Conservation (phyloP, 1,140 invertebrate species). For the Zaprionus davidi region DNA sequence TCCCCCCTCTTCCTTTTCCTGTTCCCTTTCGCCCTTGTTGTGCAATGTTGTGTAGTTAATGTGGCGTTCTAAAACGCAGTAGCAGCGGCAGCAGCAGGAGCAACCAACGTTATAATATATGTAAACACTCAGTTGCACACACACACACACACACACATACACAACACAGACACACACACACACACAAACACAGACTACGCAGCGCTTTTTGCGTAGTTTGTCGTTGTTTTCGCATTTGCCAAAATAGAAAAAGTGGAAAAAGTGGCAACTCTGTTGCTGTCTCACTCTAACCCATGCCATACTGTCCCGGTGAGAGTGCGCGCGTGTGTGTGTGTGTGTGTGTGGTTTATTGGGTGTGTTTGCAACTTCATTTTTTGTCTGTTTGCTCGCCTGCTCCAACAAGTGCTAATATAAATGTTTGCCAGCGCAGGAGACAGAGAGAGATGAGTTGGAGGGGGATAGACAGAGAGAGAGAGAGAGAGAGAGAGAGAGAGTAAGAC, state of each 20-base stretch:
- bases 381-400: slow-evolving; percentile 34
- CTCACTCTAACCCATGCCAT: background rate
- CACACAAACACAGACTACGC: slow-evolving; percentile 23
- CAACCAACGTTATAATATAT: slow-evolving; percentile 62
- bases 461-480: background rate
- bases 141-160: slow-evolving; percentile 17
- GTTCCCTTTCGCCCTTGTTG: slow-evolving; percentile 29
- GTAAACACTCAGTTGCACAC: slow-evolving; percentile 73
- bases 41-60: slow-evolving; percentile 75
- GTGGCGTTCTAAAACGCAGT: slow-evolving; percentile 76
- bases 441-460: background rate
- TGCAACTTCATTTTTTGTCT: slow-evolving; percentile 55
- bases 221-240: slow-evolving; percentile 69
- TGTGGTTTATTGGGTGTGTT: slow-evolving; percentile 35
- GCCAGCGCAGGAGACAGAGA: background rate
- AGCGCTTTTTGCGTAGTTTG: slow-evolving; percentile 75
- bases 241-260: slow-evolving; percentile 8
- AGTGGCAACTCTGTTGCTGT: slow-evolving; percentile 5
- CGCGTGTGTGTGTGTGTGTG: background rate
- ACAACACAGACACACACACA: slow-evolving; percentile 2
- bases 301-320: no score
- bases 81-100: slow-evolving; percentile 27
- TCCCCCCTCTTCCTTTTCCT: no score
- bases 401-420: slow-evolving; percentile 66
- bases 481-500: background rate